Conservation (phyloP, 2,888 invertebrate genomes). For the Bombyx huttoni region DNA sequence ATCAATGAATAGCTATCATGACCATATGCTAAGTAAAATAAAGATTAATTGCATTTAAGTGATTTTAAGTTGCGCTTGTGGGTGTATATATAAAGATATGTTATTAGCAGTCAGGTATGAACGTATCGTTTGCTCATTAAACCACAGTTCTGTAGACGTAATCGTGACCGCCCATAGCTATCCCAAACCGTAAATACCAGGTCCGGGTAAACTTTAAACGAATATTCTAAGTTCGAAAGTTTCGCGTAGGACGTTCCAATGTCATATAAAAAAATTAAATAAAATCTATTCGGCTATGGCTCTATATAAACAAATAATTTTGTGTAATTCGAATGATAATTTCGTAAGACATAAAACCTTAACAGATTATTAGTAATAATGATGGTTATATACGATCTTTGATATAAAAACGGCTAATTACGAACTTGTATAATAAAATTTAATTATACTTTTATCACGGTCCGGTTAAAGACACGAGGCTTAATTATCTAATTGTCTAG, state of each 20-base stretch:
- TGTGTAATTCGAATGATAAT: constrained; percentile 11
- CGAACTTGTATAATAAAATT: neutral
- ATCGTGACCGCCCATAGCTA: constrained; percentile 48
- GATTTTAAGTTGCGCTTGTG: constrained; percentile 17
- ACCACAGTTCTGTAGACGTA: constrained; percentile 24
- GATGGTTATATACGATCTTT: neutral
- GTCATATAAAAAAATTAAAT: constrained; percentile 21
- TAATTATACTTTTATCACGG: neutral
- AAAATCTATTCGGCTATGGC: constrained; percentile 20
- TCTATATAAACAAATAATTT: constrained; percentile 23
- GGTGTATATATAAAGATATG: constrained; percentile 20
- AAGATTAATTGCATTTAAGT: neutral
- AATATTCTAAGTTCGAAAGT: constrained; percentile 18
- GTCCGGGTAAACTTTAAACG: constrained; percentile 29
- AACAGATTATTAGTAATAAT: neutral
- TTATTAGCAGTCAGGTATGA: constrained; percentile 21
- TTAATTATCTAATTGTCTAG: neutral
- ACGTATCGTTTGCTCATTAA: constrained; percentile 30
- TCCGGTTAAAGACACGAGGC: neutral
- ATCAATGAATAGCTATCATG: neutral
- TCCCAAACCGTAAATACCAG: constrained; percentile 37
- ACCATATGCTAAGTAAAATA: neutral
- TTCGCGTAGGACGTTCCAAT: constrained; percentile 38
- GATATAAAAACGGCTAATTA: neutral
- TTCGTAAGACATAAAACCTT: neutral